Conservation (phyloP, 1,140 invertebrate genomes). For the Macrosteles quadrilineatus region DNA sequence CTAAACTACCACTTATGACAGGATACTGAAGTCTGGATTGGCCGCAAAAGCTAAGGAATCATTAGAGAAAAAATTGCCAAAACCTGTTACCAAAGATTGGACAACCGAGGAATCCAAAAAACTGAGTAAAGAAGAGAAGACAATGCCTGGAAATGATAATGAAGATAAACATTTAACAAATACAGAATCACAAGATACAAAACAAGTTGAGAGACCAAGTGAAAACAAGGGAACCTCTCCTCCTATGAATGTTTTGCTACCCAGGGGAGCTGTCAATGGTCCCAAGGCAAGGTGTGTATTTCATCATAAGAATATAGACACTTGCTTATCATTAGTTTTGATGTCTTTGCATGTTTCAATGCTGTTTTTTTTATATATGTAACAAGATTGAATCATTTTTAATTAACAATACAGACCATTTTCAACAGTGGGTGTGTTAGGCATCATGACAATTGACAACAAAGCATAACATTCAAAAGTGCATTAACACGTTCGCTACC, state of each 20-base stretch:
- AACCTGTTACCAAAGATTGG: background rate
- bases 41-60: constrained; percentile 45
- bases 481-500: no score
- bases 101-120: constrained; percentile 3
- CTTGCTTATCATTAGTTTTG: no score
- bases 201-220: background rate
- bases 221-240: background rate
- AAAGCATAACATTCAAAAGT: no score
- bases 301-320: no score
- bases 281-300: background rate
- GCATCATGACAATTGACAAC: no score
- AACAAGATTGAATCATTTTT: no score
- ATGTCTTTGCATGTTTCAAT: no score
- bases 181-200: background rate
- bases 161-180: background rate
- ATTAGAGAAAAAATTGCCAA: constrained; percentile 36
- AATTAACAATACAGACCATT: no score
- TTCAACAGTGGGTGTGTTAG: no score
- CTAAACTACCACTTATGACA: no score
- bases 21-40: constrained; percentile 41
- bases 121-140: background rate
- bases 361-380: no score
- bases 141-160: background rate
- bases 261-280: background rate
- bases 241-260: background rate